Conservation (phyloP, 1,140 invertebrate species). For the Teleopsis dalmanni region DNA sequence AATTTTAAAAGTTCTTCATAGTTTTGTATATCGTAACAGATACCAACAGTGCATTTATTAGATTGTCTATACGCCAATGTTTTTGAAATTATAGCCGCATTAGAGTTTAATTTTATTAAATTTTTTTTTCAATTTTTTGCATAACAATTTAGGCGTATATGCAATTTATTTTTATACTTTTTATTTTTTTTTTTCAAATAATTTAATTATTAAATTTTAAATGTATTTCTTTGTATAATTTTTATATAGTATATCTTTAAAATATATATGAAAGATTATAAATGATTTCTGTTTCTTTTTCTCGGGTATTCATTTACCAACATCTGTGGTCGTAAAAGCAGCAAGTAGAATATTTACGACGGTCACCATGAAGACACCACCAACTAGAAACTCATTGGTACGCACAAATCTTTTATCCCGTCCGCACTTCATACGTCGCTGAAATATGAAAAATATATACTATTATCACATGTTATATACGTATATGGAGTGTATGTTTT, state of each 20-base stretch:
- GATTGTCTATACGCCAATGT: background rate
- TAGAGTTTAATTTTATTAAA: too few species aligned
- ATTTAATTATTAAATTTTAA: background rate
- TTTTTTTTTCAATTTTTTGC: background rate
- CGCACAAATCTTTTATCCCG: conserved; percentile 31
- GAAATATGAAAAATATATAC: conserved; percentile 1
- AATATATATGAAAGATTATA: background rate
- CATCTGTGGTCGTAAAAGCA: conserved; percentile 52
- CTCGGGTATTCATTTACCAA: background rate
- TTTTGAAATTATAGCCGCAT: too few species aligned
- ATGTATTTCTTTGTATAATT: background rate
- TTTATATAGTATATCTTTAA: background rate
- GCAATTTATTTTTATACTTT: background rate
- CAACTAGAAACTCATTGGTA: conserved; percentile 55
- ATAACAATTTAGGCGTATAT: background rate
- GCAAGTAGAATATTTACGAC: conserved; percentile 61
- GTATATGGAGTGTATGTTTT: background rate
- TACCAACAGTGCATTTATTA: conserved; percentile 42
- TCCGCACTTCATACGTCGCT: conserved; percentile 26
- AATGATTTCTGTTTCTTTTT: background rate
- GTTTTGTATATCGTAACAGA: conserved; percentile 38
- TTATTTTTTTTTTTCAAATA: background rate
- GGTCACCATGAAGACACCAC: conserved; percentile 58
- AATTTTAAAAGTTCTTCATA: background rate
- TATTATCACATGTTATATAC: background rate